Percentiles rank a stretch among this genome's conserved stretches.
Evolutionary conservation across 1,140 invertebrate genomes (phyloP).

Genomic region (Brachionus calyciflorus): DNA sequence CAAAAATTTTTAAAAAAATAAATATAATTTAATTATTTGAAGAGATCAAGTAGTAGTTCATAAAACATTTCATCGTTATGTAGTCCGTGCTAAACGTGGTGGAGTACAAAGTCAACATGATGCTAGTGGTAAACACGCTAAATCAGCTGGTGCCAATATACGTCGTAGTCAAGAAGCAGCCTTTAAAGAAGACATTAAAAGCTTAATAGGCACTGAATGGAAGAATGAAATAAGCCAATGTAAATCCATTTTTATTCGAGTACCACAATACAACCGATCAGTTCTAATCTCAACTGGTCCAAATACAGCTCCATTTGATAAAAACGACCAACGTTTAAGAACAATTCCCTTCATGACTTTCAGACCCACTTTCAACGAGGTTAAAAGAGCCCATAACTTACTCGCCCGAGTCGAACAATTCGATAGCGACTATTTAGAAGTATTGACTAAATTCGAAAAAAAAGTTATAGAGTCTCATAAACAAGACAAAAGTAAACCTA

Average conservation of each 20-base stretch:
- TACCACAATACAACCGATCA: constrained; percentile 70
- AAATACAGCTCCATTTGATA: constrained; percentile 66
- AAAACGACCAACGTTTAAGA: constrained; percentile 68
- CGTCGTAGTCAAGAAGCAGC: constrained; percentile 66
- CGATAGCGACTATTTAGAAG: constrained; percentile 59
- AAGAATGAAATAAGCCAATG: constrained; percentile 62
- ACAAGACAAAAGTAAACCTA: background rate
- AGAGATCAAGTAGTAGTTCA: constrained; percentile 68
- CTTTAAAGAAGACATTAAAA: constrained; percentile 64
- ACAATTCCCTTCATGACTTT: constrained; percentile 77
- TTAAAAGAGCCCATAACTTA: constrained; percentile 71
- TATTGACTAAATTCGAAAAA: constrained; percentile 7
- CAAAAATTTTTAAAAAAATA: background rate
- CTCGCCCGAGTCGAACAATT: constrained; percentile 72
- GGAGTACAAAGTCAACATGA: constrained; percentile 72
- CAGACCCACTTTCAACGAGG: constrained; percentile 76
- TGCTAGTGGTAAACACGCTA: constrained; percentile 66
- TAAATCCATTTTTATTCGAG: constrained; percentile 74
- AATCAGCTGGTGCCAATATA: constrained; percentile 77
- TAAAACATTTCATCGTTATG: constrained; percentile 83
- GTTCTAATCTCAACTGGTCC: constrained; percentile 53
- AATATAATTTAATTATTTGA: constrained; percentile 43
- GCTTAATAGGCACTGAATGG: constrained; percentile 3
- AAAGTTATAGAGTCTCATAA: background rate
- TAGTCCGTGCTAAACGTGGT: constrained; percentile 77